A percentile compares a stretch with the other conserved stretches of the same genome.
Evolutionary conservation across 1,140 invertebrate species (phyloP).

Genomic region (Lordiphosa stackelbergi): DNA sequence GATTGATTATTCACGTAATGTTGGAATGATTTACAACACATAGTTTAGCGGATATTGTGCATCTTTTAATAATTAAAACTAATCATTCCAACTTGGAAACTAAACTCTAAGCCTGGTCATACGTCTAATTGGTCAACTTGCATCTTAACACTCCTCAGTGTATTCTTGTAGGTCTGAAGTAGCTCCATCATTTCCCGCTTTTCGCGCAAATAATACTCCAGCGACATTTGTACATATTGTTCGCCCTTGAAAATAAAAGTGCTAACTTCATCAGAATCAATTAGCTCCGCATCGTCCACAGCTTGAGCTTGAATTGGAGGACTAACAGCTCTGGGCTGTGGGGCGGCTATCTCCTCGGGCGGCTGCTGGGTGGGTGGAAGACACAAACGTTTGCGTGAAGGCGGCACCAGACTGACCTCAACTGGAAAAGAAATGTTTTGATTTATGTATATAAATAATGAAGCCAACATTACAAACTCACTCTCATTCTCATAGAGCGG

Average conservation of each 20-base stretch:
- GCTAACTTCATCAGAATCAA: slow-evolving; percentile 46
- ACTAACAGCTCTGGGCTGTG: neutral
- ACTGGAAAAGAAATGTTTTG: slow-evolving; percentile 6
- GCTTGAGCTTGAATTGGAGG: neutral
- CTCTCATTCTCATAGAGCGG: slow-evolving; percentile 10
- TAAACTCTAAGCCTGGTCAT: neutral
- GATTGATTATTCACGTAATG: no score
- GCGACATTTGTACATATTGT: slow-evolving; percentile 67
- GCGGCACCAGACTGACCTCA: slow-evolving; percentile 15
- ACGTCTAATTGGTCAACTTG: slow-evolving; percentile 1
- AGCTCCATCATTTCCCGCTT: slow-evolving; percentile 38
- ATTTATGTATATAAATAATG: neutral
- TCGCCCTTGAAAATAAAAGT: slow-evolving; percentile 63
- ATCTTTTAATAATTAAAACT: no score
- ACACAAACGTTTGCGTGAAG: slow-evolving; percentile 19
- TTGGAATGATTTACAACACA: no score
- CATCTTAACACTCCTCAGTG: slow-evolving; percentile 22
- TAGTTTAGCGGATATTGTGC: no score
- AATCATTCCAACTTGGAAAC: no score
- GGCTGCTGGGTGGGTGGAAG: neutral
- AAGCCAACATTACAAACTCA: neutral
- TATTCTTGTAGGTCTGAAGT: slow-evolving; percentile 28
- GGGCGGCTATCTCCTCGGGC: neutral
- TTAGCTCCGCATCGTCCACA: slow-evolving; percentile 10
- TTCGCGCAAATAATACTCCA: slow-evolving; percentile 52